These are phyloP conservation scores for Eriocheir sinensis DNA, from an alignment of 1,140 invertebrate genomes.

Conservation along the genomic window DNA sequence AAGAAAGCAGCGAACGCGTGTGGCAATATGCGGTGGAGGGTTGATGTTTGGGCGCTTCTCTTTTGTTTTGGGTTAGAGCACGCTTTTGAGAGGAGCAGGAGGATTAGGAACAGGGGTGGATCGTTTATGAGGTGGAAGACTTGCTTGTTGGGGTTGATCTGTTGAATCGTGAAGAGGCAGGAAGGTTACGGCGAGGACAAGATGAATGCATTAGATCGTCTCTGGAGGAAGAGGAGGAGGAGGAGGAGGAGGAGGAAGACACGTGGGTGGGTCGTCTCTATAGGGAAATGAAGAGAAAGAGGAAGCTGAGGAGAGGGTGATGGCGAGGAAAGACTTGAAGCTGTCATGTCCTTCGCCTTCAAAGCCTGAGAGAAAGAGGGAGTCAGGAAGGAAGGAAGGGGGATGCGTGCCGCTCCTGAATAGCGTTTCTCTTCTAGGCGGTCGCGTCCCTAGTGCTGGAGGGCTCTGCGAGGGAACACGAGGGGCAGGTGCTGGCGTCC, in stretches of 20 bases:
- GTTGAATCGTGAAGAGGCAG: no score
- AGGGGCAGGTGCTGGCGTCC: conserved; percentile 50
- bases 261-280: not conserved
- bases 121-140: no score
- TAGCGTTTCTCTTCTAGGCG: conserved; percentile 75
- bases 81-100: not conserved
- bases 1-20: no score
- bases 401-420: conserved; percentile 63
- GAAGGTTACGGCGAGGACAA: no score
- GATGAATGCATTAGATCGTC: not conserved
- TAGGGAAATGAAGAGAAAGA: not conserved
- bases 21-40: no score
- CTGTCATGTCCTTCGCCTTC: not conserved
- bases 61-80: no score
- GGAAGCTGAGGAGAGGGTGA: not conserved
- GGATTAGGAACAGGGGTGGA: not conserved
- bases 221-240: not conserved
- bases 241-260: not conserved
- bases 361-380: not conserved
- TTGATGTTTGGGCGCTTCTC: no score
- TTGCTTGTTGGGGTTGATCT: no score
- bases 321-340: not conserved
- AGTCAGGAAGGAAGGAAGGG: not conserved
- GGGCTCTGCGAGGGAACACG: conserved; percentile 60
- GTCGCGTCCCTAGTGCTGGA: conserved; percentile 65